Evolutionary conservation across 2,113 vertebrate genomes (phyloP), one percentile per base, ranked within the genome.

Genomic region (Paratilapia polleni): DNA sequence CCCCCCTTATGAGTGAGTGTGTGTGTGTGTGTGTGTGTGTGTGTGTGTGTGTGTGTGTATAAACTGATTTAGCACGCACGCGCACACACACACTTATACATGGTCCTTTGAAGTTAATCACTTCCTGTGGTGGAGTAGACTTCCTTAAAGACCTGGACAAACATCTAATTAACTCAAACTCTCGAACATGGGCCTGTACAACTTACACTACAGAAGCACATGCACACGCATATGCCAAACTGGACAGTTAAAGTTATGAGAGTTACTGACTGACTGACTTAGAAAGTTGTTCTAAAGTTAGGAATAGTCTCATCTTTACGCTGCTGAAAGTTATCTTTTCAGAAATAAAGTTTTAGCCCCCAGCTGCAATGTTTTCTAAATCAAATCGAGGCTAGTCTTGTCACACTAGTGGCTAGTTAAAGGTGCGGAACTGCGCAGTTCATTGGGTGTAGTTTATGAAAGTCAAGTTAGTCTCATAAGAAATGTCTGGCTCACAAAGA

Each of bases 51-150:
- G 36, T 7, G 6, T 36, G 36, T 36, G 36, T 36, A 5, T 36
- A 36, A 36, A 28, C 41, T 26, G 5, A 1, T 26, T 28, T 73
- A 70, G 17, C 34, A 59, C 68, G 20, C 43, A 43, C 10, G 62
- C 43, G 4, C 41, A 59, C 28, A 61, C 68, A 47, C 0, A 47
- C 41, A 26, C 64, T 47, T 68, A 28, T 28, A 13, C 31, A 62
- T 9, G 2, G 2, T 58, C 47, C 66, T 91, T 85, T 93, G 86
- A 90, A 87, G 88, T 91, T 91, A 84, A 91, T 87, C 59, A 86
- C 84, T 87, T 92, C 89, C 90, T 84, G 43, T 80, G 58, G 77
- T 85, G 58, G 49, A 75, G 26, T 59, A 13, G 77, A 84, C 73
- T 91, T 84, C 89, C 80, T 81, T 24, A 34, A 83, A 78, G 26